Base-by-base conservation (phyloP, 1,140 invertebrate species). In the Drosophila simulans region DNA sequence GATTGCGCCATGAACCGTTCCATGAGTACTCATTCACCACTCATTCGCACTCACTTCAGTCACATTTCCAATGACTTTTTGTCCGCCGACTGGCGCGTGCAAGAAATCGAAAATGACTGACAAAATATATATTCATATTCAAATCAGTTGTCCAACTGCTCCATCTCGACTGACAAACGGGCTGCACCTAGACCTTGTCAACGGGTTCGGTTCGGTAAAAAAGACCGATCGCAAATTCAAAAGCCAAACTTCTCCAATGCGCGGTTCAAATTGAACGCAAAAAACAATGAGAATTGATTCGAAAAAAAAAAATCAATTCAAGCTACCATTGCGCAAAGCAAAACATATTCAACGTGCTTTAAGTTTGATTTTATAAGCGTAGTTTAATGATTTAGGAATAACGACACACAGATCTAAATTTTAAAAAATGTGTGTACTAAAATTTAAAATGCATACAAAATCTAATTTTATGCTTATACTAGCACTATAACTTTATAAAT, bases 101-200 rank as follows among this genome's bases (percentile, higher is more conserved):
- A 89, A 79, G 79, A 83, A 76, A 88, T 79, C 71, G 71, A 72
- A 81, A 85, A 70, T 66, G 56, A 68, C 55, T 46, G 34, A 62
- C 80, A 80, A 80, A 57, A 25, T 25, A 25, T 62, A 62, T 69
- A 81, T 77, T 80, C 68, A 62, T 78, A 82, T 82, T 82, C 62
- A 80, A 80, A 80, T 82, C 78, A 88, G 73, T 86, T 81, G 82
- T 77, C 68, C 68, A 59, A 81, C 60, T 70, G 49, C 74, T 86
- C 78, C 68, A 85, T 76, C 84, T 80, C 62, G 39, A 43, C 43
- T 70, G 53, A 76, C 70, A 53, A 59, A 52, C 63, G 42, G 59
- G 83, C 83, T 86, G 82, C 83, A 86, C 83, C 83, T 86, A 86
- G 82, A 86, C 82, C 82, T 86, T 86, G 82, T 86, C 82, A 88